These are phyloP conservation scores for Tiphia femorata DNA, from an alignment of 2,888 invertebrate species.

Conservation along the genomic window DNA sequence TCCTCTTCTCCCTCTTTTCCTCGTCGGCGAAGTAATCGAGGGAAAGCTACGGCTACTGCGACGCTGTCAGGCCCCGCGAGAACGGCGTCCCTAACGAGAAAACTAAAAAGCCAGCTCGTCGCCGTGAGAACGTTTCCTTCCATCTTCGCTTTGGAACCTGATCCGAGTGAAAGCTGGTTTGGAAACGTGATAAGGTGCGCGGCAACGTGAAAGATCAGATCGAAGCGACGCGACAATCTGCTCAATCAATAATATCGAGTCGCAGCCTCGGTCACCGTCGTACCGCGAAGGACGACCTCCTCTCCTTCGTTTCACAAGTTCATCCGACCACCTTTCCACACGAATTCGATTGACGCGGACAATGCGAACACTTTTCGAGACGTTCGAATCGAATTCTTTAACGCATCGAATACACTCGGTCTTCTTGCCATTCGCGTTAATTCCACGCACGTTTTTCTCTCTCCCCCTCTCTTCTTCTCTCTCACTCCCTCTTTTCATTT, in stretches of 20 bases:
- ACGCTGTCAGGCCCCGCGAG: too few relatives aligned
- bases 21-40: too few relatives aligned
- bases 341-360: too few relatives aligned
- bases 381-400: too few relatives aligned
- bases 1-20: neutral
- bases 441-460: neutral
- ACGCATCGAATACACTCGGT: too few relatives aligned
- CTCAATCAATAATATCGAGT: too few relatives aligned
- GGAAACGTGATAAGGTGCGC: constrained; percentile 36
- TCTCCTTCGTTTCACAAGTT: too few relatives aligned
- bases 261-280: too few relatives aligned
- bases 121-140: constrained; percentile 35
- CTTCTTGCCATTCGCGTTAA: too few relatives aligned
- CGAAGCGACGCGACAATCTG: neutral
- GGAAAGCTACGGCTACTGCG: neutral
- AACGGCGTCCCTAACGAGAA: neutral
- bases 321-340: too few relatives aligned
- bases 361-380: too few relatives aligned
- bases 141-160: constrained; percentile 37
- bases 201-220: constrained; percentile 19
- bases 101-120: neutral
- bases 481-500: neutral
- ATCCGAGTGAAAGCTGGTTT: constrained; percentile 44
- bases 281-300: too few relatives aligned
- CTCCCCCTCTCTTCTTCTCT: neutral